phyloP scores from a whole-genome alignment of 2,888 invertebrate genomes.

The Abrostola triplasia region DNA sequence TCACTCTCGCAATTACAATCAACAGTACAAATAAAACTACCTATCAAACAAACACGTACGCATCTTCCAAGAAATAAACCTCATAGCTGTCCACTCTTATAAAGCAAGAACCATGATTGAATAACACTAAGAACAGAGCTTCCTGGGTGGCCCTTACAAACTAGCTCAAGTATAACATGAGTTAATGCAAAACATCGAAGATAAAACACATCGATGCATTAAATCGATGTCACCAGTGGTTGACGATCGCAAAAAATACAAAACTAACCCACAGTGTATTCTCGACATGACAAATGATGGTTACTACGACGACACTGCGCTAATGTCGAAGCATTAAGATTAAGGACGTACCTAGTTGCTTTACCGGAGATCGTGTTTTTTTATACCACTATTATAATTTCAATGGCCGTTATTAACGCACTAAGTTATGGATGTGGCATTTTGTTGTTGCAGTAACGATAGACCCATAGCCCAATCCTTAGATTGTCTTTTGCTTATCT shows the following conservation, averaged over 20 bases:
- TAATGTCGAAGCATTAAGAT: constrained; percentile 80
- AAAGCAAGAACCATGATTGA: no score
- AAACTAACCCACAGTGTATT: neutral
- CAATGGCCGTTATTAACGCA: constrained; percentile 67
- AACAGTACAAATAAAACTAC: no score
- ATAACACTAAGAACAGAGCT: neutral
- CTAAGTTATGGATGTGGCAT: constrained; percentile 54
- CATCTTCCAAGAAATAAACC: no score
- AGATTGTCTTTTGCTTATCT: no score
- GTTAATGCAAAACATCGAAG: constrained; percentile 4
- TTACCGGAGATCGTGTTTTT: constrained; percentile 82
- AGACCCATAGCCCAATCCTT: no score
- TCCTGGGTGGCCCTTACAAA: constrained; percentile 1
- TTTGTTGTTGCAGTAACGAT: constrained; percentile 4
- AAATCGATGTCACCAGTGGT: constrained; percentile 10
- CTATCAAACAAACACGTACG: no score
- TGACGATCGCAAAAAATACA: constrained; percentile 3
- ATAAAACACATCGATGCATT: constrained; percentile 21
- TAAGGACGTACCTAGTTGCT: constrained; percentile 81
- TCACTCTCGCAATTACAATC: no score
- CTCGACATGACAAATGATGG: constrained; percentile 46
- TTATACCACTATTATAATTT: constrained; percentile 81
- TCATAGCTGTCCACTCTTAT: no score
- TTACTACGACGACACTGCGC: constrained; percentile 63
- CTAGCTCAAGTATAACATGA: neutral